Percentiles rank a stretch among this genome's conserved stretches.
phyloP scores from a whole-genome alignment of 37 sponge, comb jelly and placozoan genomes.

The Mnemiopsis leidyi region DNA sequence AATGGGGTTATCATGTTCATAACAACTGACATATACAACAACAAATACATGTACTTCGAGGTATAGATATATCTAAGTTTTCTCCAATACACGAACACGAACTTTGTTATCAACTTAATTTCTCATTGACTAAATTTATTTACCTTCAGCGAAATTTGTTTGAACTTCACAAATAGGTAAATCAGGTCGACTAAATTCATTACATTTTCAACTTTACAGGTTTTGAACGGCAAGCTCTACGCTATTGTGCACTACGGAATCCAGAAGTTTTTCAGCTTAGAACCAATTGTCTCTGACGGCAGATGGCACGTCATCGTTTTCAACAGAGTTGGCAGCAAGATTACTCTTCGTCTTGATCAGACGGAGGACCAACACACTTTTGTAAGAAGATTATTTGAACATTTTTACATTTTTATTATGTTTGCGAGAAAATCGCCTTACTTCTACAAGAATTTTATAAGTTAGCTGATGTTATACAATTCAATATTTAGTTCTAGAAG shows the following conservation, averaged over 20 bases:
- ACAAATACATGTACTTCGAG: conserved; percentile 26
- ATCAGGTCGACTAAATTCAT: neutral
- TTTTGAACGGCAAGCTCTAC: neutral
- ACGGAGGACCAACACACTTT: neutral
- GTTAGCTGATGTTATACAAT: too few relatives aligned
- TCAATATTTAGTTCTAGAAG: too few relatives aligned
- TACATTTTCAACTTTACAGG: neutral
- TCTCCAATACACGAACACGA: too few relatives aligned
- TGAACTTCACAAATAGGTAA: too few relatives aligned
- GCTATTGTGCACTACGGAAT: neutral
- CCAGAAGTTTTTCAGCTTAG: neutral
- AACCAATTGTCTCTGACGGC: neutral
- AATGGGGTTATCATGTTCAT: neutral
- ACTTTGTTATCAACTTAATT: too few relatives aligned
- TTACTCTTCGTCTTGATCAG: neutral
- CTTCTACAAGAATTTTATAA: too few relatives aligned
- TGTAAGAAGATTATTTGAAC: too few relatives aligned
- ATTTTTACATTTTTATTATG: neutral
- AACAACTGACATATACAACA: neutral
- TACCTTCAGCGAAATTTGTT: too few relatives aligned
- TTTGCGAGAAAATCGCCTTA: too few relatives aligned
- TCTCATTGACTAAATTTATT: too few relatives aligned
- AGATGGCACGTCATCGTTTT: conserved; percentile 21
- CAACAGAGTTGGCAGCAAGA: neutral
- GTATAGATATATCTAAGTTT: too few relatives aligned